Conservation (phyloP, 2,888 invertebrate species). For the Sympetrum striolatum region DNA sequence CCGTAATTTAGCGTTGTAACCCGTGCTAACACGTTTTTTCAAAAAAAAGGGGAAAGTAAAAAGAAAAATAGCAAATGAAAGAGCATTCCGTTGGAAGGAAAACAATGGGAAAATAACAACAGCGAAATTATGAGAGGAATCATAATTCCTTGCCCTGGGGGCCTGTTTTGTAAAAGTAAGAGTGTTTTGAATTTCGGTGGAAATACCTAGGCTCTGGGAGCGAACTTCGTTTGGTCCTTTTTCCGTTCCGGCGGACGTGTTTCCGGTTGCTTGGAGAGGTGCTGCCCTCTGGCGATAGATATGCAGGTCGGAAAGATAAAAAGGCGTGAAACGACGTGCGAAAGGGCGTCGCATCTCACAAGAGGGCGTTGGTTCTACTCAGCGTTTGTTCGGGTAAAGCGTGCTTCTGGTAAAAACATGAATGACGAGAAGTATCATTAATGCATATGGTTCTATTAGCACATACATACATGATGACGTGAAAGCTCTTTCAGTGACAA, state of each 20-base stretch:
- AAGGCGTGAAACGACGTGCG: no score
- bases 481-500: no score
- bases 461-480: no score
- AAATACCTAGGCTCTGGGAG: not conserved
- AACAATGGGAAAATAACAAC: not conserved
- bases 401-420: no score
- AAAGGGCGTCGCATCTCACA: no score
- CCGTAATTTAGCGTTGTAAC: not conserved
- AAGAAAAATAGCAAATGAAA: not conserved
- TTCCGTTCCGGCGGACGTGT: conserved; percentile 1
- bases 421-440: no score
- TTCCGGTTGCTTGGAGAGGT: not conserved
- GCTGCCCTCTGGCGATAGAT: not conserved
- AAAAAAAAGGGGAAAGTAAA: not conserved
- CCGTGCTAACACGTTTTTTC: not conserved
- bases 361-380: no score
- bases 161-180: not conserved
- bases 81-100: not conserved
- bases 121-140: not conserved
- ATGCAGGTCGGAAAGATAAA: not conserved
- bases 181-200: not conserved
- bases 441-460: no score
- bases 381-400: no score
- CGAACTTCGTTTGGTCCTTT: conserved; percentile 27
- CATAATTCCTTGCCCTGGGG: not conserved